phyloP scores from a whole-genome alignment of 2,113 vertebrate species.

The Platysteira castanea region DNA sequence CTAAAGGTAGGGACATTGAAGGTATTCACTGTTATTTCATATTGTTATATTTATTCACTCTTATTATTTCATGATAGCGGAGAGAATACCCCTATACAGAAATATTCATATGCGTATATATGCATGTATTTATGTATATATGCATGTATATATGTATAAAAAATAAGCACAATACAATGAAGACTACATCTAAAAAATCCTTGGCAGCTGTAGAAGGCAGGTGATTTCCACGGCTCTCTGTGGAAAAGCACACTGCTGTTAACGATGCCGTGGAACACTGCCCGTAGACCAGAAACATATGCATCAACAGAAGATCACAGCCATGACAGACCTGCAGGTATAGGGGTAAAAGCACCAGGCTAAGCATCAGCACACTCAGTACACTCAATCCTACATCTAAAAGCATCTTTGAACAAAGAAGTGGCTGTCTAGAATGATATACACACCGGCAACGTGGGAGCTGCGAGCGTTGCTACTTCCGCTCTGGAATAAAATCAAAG shows the following conservation, averaged over 20 bases:
- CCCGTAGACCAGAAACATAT: constrained; percentile 39
- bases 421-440: constrained; percentile 14
- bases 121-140: not conserved
- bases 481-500: constrained; percentile 38
- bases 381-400: constrained; percentile 22
- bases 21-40: not conserved
- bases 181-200: constrained; percentile 10
- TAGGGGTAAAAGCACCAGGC: not conserved
- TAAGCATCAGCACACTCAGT: not conserved
- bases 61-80: constrained; percentile 25
- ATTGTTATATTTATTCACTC: not conserved
- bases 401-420: constrained; percentile 52
- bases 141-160: not conserved
- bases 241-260: constrained; percentile 29
- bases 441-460: not conserved
- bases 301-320: not conserved
- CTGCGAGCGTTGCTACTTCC: constrained; percentile 39
- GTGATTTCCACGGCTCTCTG: constrained; percentile 68
- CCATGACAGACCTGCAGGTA: constrained; percentile 47
- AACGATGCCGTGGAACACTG: constrained; percentile 24
- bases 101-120: not conserved
- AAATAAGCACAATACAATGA: constrained; percentile 57
- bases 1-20: not conserved
- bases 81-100: constrained; percentile 22
- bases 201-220: constrained; percentile 59